Evolutionary conservation across 2,797 vertebrate genomes (phyloP).

Genomic region (Catamblyrhynchus diadema): DNA sequence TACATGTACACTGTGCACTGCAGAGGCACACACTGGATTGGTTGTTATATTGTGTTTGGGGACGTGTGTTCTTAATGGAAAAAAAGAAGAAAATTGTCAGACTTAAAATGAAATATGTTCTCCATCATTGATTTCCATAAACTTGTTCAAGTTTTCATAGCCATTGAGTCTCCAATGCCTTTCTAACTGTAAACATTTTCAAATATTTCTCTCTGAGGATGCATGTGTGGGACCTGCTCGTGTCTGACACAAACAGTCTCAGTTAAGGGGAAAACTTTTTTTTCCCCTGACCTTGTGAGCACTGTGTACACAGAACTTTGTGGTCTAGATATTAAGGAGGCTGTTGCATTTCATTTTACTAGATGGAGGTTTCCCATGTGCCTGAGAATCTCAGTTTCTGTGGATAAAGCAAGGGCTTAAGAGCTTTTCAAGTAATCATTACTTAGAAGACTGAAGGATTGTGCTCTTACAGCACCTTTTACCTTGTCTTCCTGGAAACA

Average conservation of each 20-base stretch:
- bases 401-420: constrained; percentile 23
- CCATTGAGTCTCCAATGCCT: background rate
- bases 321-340: background rate
- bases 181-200: background rate
- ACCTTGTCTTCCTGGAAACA: background rate
- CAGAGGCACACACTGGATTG: background rate
- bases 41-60: background rate
- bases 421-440: constrained; percentile 23
- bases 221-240: background rate
- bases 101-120: background rate
- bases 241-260: background rate
- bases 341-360: constrained; percentile 9
- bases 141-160: background rate
- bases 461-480: background rate
- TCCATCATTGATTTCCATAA: background rate
- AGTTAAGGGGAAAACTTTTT: background rate
- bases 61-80: background rate
- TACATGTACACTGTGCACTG: background rate
- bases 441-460: background rate
- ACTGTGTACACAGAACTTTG: background rate
- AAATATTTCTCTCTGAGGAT: background rate
- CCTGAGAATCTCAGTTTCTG: background rate
- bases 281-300: background rate
- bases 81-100: background rate
- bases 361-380: background rate